Percentiles rank a stretch among this genome's conserved stretches.
Evolutionary conservation across 2,797 vertebrate genomes (phyloP).

Genomic region (Psittacula derbiana): DNA sequence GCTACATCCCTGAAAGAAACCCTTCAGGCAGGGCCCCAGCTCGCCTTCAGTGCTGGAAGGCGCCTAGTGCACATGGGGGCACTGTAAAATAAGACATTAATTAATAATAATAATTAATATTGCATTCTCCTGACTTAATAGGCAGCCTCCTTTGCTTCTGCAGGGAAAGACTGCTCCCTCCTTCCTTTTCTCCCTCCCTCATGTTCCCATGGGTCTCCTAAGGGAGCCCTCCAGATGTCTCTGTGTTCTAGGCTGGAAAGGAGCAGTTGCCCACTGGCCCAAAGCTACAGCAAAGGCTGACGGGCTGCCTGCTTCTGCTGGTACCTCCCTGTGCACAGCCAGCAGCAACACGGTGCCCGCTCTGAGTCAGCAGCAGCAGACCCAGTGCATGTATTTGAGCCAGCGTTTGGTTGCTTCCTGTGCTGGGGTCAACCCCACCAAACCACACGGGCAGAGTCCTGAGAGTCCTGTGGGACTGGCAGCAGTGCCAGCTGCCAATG

Average conservation of each 20-base stretch:
- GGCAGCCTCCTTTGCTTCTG: background rate
- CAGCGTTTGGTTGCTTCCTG: rapidly evolving
- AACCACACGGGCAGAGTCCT: rapidly evolving
- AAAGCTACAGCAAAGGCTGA: background rate
- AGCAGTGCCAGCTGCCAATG: rapidly evolving
- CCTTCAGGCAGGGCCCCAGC: background rate
- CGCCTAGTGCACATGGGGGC: slow-evolving; percentile 1
- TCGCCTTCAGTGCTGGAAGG: background rate
- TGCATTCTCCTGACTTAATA: background rate
- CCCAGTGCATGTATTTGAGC: background rate
- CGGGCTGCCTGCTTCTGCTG: background rate
- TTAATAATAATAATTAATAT: slow-evolving; percentile 16
- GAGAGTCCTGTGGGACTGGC: background rate
- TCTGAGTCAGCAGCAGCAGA: background rate
- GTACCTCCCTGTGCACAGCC: background rate
- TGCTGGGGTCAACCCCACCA: background rate
- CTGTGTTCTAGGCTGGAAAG: background rate
- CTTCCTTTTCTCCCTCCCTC: background rate
- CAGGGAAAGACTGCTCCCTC: background rate
- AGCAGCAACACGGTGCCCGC: background rate
- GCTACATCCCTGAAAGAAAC: background rate
- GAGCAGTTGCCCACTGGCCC: too few relatives aligned
- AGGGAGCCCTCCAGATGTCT: background rate
- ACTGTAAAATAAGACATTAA: slow-evolving; percentile 12
- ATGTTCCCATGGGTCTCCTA: rapidly evolving